Conservation (phyloP, 2,113 vertebrate species). For the Myocastor coypus region DNA sequence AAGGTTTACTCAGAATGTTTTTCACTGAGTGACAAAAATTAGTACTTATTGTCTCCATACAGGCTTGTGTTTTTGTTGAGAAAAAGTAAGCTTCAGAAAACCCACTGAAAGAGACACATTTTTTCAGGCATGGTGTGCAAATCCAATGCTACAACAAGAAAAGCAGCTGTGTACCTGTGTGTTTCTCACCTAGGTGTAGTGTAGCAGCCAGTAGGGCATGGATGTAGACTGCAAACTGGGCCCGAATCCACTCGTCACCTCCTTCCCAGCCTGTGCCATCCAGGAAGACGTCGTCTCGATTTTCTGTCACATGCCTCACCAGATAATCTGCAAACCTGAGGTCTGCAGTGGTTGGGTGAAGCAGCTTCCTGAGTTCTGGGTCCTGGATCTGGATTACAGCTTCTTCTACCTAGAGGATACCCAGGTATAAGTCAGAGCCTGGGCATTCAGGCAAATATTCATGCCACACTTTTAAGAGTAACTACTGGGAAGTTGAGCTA, state of each 20-base stretch:
- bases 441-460: background rate
- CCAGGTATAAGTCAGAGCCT: conserved; percentile 55
- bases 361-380: conserved; percentile 93
- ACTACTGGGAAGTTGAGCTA: conserved; percentile 16
- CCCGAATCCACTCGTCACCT: conserved; percentile 98
- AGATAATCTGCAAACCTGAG: conserved; percentile 96
- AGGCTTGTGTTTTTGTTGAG: background rate
- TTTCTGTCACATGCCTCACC: conserved; percentile 96
- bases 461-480: background rate
- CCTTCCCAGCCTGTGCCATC: conserved; percentile 99
- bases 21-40: background rate
- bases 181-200: conserved; percentile 90
- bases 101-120: background rate
- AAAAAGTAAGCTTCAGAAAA: background rate
- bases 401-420: conserved; percentile 91
- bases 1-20: conserved; percentile 43
- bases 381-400: conserved; percentile 95
- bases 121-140: background rate
- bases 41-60: background rate
- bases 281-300: conserved; percentile 96
- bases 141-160: background rate
- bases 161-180: background rate
- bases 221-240: conserved; percentile 96
- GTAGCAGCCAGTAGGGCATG: conserved; percentile 94
- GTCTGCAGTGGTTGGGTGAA: conserved; percentile 95